Conservation (phyloP, 2,797 vertebrate species). For the Enteromius thamalakanensis region DNA sequence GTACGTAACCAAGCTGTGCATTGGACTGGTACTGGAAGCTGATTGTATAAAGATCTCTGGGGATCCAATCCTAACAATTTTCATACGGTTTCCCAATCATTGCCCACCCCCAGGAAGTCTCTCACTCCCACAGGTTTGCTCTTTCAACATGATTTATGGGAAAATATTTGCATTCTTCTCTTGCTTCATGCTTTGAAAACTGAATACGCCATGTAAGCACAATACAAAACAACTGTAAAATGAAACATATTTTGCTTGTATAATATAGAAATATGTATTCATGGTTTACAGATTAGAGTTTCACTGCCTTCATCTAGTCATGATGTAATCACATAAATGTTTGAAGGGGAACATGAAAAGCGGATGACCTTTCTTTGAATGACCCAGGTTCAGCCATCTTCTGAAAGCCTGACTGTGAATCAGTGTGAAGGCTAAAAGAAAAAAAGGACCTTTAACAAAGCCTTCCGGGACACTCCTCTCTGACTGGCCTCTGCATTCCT, state of each 20-base stretch:
- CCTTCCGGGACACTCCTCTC: slow-evolving; percentile 39
- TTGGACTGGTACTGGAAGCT: slow-evolving; percentile 25
- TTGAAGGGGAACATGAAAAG: slow-evolving; percentile 76
- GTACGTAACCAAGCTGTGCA: background rate
- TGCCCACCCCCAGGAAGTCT: slow-evolving; percentile 28
- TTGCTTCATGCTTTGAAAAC: slow-evolving; percentile 15
- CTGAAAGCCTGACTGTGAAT: slow-evolving; percentile 55
- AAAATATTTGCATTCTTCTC: slow-evolving; percentile 6
- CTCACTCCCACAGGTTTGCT: slow-evolving; percentile 43
- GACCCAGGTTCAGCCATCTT: slow-evolving; percentile 65
- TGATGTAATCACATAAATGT: slow-evolving; percentile 59
- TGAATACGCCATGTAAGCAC: background rate
- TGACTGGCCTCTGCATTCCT: slow-evolving; percentile 30
- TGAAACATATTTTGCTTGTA: background rate
- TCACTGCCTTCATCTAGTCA: slow-evolving; percentile 42
- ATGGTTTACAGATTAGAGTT: background rate
- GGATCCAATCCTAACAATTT: slow-evolving; percentile 33
- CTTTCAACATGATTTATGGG: slow-evolving; percentile 19
- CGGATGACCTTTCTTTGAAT: slow-evolving; percentile 77
- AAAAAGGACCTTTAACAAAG: slow-evolving; percentile 40
- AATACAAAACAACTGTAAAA: background rate
- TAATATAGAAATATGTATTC: background rate
- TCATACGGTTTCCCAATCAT: slow-evolving; percentile 44
- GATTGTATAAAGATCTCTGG: slow-evolving; percentile 45
- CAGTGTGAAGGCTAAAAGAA: slow-evolving; percentile 39